Evolutionary conservation across 2,113 vertebrate genomes (phyloP).

Genomic region (Triplophysa tibetana): DNA sequence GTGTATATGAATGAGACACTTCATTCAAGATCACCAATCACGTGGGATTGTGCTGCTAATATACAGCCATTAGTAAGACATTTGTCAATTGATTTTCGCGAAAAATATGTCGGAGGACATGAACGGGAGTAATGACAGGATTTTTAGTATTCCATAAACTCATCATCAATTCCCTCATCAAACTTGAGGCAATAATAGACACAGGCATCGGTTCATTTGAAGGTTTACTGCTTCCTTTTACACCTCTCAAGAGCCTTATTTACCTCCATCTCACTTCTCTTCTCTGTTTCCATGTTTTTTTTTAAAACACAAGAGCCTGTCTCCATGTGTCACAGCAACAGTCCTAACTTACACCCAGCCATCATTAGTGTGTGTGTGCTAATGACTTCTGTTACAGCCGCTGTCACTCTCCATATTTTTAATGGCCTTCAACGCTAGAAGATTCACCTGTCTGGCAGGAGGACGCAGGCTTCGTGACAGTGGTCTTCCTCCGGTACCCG

Average conservation of each 20-base stretch:
- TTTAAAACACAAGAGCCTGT: constrained; percentile 42
- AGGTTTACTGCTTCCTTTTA: not conserved
- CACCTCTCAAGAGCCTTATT: not conserved
- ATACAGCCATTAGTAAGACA: no score
- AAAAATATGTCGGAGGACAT: no score
- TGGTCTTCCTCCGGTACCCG: constrained; percentile 57
- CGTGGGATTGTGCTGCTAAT: no score
- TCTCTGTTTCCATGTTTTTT: constrained; percentile 6
- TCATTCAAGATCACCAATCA: no score
- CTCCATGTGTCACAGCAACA: constrained; percentile 57
- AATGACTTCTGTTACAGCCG: constrained; percentile 70
- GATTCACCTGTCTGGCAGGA: constrained; percentile 50
- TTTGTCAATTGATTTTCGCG: no score
- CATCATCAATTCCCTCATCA: not conserved
- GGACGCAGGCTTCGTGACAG: constrained; percentile 55
- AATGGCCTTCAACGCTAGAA: constrained; percentile 69
- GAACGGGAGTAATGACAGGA: no score
- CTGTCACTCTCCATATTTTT: constrained; percentile 72
- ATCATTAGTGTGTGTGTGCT: constrained; percentile 65
- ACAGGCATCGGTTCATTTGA: not conserved
- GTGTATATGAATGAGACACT: no score
- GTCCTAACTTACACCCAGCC: constrained; percentile 58
- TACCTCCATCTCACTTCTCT: not conserved
- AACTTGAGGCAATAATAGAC: not conserved
- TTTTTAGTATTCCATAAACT: not conserved